Conservation (phyloP, 2,113 vertebrate genomes). For the Vidua chalybeata region DNA sequence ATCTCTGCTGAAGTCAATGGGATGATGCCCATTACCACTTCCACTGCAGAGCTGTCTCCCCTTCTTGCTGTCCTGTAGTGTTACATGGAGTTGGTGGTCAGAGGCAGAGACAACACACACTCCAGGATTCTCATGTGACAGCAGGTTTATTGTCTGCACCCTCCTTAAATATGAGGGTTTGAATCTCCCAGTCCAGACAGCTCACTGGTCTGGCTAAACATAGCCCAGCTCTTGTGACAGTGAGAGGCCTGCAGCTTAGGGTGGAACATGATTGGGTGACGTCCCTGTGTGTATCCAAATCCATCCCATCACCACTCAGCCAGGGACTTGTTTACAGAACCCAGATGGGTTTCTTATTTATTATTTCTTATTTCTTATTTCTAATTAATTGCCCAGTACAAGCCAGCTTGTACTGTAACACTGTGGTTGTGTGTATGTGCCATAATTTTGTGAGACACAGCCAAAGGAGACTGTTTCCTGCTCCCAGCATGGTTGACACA, state of each 20-base stretch:
- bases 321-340: neutral
- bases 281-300: neutral
- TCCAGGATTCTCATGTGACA: neutral
- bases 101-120: neutral
- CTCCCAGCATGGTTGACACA: neutral
- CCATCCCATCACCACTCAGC: neutral
- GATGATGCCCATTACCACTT: neutral
- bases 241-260: neutral
- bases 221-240: neutral
- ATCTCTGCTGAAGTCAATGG: neutral
- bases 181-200: neutral
- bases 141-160: neutral
- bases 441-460: neutral
- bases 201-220: neutral
- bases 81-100: neutral
- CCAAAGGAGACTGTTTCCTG: neutral
- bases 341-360: neutral
- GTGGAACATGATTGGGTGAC: neutral
- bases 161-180: neutral
- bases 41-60: neutral
- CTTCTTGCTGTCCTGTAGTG: neutral
- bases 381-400: neutral
- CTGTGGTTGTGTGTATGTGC: neutral
- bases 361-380: too few relatives aligned
- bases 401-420: neutral